These are phyloP conservation scores for Drosophila mayri DNA, from an alignment of 1,140 invertebrate species.

Conservation along the genomic window DNA sequence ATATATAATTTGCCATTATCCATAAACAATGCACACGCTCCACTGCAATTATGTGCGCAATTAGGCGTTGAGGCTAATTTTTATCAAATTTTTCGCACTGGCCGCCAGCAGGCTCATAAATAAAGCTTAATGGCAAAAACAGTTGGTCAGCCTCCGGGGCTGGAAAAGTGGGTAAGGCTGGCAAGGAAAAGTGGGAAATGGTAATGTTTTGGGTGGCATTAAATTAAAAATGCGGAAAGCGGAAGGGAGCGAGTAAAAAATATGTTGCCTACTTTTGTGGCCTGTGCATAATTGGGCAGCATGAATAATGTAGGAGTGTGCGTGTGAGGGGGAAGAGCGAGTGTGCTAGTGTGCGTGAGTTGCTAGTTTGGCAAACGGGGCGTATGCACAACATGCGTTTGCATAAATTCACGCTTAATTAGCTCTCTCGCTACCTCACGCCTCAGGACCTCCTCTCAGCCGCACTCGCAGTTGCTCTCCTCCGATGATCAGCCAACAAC, in stretches of 20 bases:
- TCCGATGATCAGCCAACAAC: neutral
- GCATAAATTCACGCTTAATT: slow-evolving; percentile 82
- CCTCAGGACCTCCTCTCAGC: neutral
- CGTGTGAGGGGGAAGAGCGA: neutral
- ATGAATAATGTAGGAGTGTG: slow-evolving; percentile 64
- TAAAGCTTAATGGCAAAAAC: slow-evolving; percentile 75
- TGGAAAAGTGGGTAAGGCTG: slow-evolving; percentile 2
- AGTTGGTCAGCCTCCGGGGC: slow-evolving; percentile 53
- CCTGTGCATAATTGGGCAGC: slow-evolving; percentile 58
- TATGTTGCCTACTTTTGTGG: slow-evolving; percentile 64
- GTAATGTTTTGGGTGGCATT: slow-evolving; percentile 12
- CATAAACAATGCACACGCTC: slow-evolving; percentile 48
- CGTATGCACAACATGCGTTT: slow-evolving; percentile 79
- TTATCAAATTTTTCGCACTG: slow-evolving; percentile 45
- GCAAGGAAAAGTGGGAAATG: neutral
- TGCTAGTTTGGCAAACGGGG: slow-evolving; percentile 67
- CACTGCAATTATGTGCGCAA: slow-evolving; percentile 61
- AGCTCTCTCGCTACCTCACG: slow-evolving; percentile 38
- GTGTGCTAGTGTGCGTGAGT: slow-evolving; percentile 47
- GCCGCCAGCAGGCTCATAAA: slow-evolving; percentile 61
- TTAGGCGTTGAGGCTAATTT: slow-evolving; percentile 59
- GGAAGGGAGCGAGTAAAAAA: slow-evolving; percentile 47
- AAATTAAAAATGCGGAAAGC: slow-evolving; percentile 51
- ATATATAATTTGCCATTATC: slow-evolving; percentile 32
- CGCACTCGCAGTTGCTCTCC: too few species aligned